Evolutionary conservation across 2,888 invertebrate species (phyloP), one percentile per base, ranked within the genome.

Genomic region (Scaptomyza tumidula): DNA sequence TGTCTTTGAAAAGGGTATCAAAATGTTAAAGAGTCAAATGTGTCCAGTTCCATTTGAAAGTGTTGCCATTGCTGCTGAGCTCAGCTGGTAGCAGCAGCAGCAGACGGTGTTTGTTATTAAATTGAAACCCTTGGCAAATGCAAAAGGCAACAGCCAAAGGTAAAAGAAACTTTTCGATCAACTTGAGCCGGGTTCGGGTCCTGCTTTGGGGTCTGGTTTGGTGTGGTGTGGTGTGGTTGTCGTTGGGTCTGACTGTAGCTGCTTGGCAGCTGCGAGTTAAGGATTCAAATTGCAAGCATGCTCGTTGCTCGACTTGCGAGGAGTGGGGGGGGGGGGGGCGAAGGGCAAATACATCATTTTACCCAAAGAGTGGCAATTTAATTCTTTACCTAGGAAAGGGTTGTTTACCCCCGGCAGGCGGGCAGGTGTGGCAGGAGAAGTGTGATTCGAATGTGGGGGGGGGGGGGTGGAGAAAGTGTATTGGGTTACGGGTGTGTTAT

Each of bases 161-260:
- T 80, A 75, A 75, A 81, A 67, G 80, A 74, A 71, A 75, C 82
- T 87, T 87, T 86, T 86, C 86, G 80, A 86, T 86, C 86, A 87
- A 82, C 64, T 84, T 87, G 86, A 86, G 81, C 65, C 56, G 78
- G 86, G 86, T 83, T 62, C 55, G 55, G 63, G 60, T 55, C 29
- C 11, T 14, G 35, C 19, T 19, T 14, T 31, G 14, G n/a, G 11
- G 29, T 35, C 19, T 19, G 19, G 19, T 19, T 2, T 19, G 19
- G 19, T 19, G 1, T 19, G 19, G 10, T 13, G 5, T 11, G 33
- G 33, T 45, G 45, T 46, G 46, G 24, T 19, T 19, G 19, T 19
- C 19, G 19, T n/a, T 16, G 35, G 46, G 13, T 19, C 4, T 24
- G 49, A 24, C 24, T 24, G 24, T 24, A 24, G 24, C 24, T 24